Evolutionary conservation across 2,888 invertebrate species (phyloP).

Genomic region (Yponomeuta evonymella): DNA sequence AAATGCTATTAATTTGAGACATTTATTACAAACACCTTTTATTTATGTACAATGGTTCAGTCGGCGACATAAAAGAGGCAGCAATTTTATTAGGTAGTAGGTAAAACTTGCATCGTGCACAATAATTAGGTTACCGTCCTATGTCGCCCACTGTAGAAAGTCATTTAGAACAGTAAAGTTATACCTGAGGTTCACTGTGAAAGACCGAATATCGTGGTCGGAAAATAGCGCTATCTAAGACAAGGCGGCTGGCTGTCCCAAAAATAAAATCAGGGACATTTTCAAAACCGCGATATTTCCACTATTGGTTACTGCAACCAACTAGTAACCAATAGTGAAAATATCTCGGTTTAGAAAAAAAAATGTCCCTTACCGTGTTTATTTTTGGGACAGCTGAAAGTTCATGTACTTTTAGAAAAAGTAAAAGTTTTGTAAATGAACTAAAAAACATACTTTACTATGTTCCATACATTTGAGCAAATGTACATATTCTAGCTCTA

Average conservation of each 20-base stretch:
- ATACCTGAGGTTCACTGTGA: not conserved
- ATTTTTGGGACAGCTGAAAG: too few relatives aligned
- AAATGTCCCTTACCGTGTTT: too few relatives aligned
- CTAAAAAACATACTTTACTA: not conserved
- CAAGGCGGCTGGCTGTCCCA: too few relatives aligned
- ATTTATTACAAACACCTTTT: not conserved
- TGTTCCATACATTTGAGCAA: slow-evolving; percentile 11
- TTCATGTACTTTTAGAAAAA: not conserved
- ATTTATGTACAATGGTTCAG: not conserved
- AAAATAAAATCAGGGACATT: too few relatives aligned
- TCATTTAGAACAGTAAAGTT: not conserved
- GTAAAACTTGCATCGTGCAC: too few relatives aligned
- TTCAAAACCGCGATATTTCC: too few relatives aligned
- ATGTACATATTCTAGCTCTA: not conserved
- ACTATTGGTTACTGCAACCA: too few relatives aligned
- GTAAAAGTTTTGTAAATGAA: not conserved
- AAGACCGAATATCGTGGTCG: not conserved
- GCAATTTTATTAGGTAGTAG: too few relatives aligned
- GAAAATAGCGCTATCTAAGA: not conserved
- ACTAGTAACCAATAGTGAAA: too few relatives aligned
- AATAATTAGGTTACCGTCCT: too few relatives aligned
- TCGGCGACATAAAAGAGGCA: not conserved
- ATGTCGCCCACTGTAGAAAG: too few relatives aligned
- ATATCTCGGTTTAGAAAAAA: too few relatives aligned
- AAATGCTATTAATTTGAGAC: not conserved